These are phyloP conservation scores for Neoascia interrupta DNA, from an alignment of 2,888 invertebrate genomes.

Conservation along the genomic window DNA sequence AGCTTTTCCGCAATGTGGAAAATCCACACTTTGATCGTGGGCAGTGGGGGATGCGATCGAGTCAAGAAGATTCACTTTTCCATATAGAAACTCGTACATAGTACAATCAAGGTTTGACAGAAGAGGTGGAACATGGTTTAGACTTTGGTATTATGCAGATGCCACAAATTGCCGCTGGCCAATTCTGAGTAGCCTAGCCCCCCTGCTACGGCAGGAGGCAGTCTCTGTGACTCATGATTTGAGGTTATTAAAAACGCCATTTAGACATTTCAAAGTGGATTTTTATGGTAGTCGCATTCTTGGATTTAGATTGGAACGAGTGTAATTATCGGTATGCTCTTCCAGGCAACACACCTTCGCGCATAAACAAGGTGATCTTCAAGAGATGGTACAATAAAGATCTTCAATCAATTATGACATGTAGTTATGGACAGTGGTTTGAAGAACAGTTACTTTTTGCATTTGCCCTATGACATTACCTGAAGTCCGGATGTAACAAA, in stretches of 20 bases:
- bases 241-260: slow-evolving; percentile 67
- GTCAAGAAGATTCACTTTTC: slow-evolving; percentile 56
- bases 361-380: slow-evolving; percentile 65
- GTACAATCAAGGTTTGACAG: slow-evolving; percentile 45
- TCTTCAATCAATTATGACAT: slow-evolving; percentile 60
- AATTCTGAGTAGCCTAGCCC: slow-evolving; percentile 45
- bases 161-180: slow-evolving; percentile 67
- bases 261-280: slow-evolving; percentile 48
- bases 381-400: slow-evolving; percentile 66
- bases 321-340: slow-evolving; percentile 36
- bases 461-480: slow-evolving; percentile 42
- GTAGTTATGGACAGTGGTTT: slow-evolving; percentile 41
- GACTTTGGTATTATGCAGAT: slow-evolving; percentile 26
- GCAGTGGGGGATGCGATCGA: slow-evolving; percentile 48
- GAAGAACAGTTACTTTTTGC: slow-evolving; percentile 23
- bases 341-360: slow-evolving; percentile 40
- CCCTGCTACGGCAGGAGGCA: slow-evolving; percentile 35
- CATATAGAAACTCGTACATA: slow-evolving; percentile 19
- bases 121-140: slow-evolving; percentile 57
- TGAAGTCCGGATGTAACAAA: no score
- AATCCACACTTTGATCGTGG: neutral
- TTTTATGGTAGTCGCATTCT: slow-evolving; percentile 61
- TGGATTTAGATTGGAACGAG: slow-evolving; percentile 54
- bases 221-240: slow-evolving; percentile 19
- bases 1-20: slow-evolving; percentile 58